Evolutionary conservation across 2,113 vertebrate genomes (phyloP).

Genomic region (Bostrychus sinensis): DNA sequence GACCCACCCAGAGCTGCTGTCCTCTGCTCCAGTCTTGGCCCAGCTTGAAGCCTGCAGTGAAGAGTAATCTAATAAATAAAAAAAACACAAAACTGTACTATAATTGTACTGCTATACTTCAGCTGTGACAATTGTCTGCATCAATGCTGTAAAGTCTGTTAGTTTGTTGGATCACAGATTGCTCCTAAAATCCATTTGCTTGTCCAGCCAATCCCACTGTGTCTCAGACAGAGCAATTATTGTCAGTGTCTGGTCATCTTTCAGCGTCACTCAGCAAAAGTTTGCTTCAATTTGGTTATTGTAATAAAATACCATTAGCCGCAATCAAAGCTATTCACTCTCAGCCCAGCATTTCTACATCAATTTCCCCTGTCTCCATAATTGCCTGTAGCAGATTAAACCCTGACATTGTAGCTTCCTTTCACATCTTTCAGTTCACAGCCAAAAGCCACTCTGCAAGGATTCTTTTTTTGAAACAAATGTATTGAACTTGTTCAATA

Average conservation of each 20-base stretch:
- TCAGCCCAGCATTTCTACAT: not conserved
- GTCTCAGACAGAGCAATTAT: conserved; percentile 9
- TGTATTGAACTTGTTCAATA: conserved; percentile 12
- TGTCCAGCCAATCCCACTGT: not conserved
- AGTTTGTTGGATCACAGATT: conserved; percentile 1
- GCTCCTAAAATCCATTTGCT: conserved; percentile 16
- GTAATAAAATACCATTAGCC: conserved; percentile 6
- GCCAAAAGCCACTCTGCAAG: not conserved
- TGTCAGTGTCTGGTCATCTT: conserved; percentile 7
- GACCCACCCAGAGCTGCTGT: too few species aligned
- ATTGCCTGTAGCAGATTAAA: conserved; percentile 18
- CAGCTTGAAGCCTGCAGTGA: too few species aligned
- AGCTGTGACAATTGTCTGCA: not conserved
- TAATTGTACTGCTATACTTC: too few species aligned
- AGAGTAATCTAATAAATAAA: not conserved
- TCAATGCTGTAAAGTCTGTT: not conserved
- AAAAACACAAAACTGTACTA: too few species aligned
- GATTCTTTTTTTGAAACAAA: conserved; percentile 11
- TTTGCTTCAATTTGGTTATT: conserved; percentile 9
- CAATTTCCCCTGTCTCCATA: conserved; percentile 9
- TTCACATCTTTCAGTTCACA: not conserved
- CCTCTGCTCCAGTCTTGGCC: too few species aligned
- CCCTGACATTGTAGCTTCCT: not conserved
- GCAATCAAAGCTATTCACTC: conserved; percentile 18
- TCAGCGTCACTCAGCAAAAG: conserved; percentile 1